Evolutionary conservation across 2,888 invertebrate genomes (phyloP), one percentile per base, ranked within the genome.

Genomic region (Hyppa rectilinea): DNA sequence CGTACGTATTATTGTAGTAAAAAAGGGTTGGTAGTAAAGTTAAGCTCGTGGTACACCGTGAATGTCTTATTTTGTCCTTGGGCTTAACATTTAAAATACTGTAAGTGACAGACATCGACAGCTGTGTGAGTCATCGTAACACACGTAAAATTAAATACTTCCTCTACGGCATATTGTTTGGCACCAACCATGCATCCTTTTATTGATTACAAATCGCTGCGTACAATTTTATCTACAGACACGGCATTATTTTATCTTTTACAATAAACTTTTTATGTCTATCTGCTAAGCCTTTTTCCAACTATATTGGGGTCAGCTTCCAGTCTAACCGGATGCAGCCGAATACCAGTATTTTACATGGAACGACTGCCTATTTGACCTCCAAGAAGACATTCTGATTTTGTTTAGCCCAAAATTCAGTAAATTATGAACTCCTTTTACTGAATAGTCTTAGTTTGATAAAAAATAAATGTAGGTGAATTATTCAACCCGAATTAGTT

Each of bases 141-240:
- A 60, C 36, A 49, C 26, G 38, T 69, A 50, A 80, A 75, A 68
- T 68, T 73, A 70, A 81, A 70, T 40, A 65, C 77, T 81, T 78
- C 70, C 78, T 60, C 47, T 58, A 58, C 20, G 20, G 47, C 56
- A 45, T 36, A 70, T 80, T 75, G 65, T 81, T 75, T 65, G 61
- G 49, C 59, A 50, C 45, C 65, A 40, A 60, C 31, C 26, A 55
- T 53, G 50, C 64, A 62, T 63, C 52, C 26, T 62, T 61, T 62
- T 58, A 70, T 70, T 75, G 71, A 65, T 70, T 62, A 58, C 43
- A 58, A 53, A 50, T 36, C 29, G 9, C 49, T 58, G 36, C 47
- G 50, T 56, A 45, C 23, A 58, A 58, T 53, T 47, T n/a, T 62
- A 56, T 31, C 29, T 34, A 23, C 43, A 38, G n/a, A 43, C 45